These are phyloP conservation scores for Aphelinus certus DNA, from an alignment of 1,140 invertebrate genomes.

Conservation along the genomic window DNA sequence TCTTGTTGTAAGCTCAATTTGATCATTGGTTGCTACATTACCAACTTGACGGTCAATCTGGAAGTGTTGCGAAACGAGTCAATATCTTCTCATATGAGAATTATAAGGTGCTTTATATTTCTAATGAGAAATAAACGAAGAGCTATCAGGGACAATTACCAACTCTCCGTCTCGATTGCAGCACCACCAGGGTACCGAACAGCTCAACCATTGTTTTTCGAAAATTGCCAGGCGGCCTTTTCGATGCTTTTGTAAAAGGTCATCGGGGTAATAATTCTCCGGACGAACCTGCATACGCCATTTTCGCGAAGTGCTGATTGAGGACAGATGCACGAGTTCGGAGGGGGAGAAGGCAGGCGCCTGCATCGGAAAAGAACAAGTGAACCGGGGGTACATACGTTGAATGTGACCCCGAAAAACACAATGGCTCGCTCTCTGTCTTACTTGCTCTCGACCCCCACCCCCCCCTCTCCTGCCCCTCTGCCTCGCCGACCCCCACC, in stretches of 20 bases:
- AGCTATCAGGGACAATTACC: too few relatives aligned
- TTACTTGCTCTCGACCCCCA: conserved; percentile 40
- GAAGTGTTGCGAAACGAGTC: too few relatives aligned
- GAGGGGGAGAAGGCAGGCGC: conserved; percentile 56
- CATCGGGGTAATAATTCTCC: conserved; percentile 55
- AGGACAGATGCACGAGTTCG: conserved; percentile 63
- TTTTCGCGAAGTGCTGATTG: conserved; percentile 64
- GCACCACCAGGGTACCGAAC: not conserved
- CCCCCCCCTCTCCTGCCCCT: conserved; percentile 16
- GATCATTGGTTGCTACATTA: too few relatives aligned
- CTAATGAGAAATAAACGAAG: too few relatives aligned
- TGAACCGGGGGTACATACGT: conserved; percentile 54
- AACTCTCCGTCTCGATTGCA: too few relatives aligned
- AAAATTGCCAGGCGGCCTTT: conserved; percentile 22
- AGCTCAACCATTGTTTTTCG: not conserved
- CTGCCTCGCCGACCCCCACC: conserved; percentile 13
- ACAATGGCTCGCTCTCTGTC: conserved; percentile 51
- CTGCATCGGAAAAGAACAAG: conserved; percentile 42
- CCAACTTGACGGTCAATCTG: too few relatives aligned
- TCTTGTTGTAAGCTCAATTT: too few relatives aligned
- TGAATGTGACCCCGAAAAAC: conserved; percentile 57
- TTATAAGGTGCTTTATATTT: too few relatives aligned
- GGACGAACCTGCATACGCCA: conserved; percentile 55
- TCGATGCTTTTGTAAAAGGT: conserved; percentile 28
- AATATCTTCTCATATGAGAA: too few relatives aligned